phyloP scores from a whole-genome alignment of 2,888 invertebrate genomes.

The Drosophila paucipuncta region DNA sequence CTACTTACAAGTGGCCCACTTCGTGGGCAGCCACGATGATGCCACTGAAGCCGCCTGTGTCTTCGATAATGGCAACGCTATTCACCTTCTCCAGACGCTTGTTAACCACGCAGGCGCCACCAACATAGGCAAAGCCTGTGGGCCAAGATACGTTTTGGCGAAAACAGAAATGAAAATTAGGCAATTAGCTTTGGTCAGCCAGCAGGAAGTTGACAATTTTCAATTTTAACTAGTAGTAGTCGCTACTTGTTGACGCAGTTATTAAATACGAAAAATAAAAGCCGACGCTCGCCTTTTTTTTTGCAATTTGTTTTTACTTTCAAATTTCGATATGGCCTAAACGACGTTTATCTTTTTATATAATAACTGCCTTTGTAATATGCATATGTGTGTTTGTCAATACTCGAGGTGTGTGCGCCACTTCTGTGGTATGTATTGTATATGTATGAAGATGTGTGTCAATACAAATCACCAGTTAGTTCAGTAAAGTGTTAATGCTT shows the following conservation, averaged over 20 bases:
- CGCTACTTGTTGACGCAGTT: slow-evolving; percentile 55
- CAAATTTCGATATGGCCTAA: slow-evolving; percentile 54
- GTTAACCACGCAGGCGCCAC: slow-evolving; percentile 98
- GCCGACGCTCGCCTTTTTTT: slow-evolving; percentile 21
- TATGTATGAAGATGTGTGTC: slow-evolving; percentile 26
- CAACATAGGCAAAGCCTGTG: slow-evolving; percentile 97
- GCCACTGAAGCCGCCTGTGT: slow-evolving; percentile 97
- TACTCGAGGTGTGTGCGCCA: slow-evolving; percentile 11
- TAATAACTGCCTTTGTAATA: slow-evolving; percentile 55
- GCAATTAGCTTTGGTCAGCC: slow-evolving; percentile 58
- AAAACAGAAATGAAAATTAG: slow-evolving; percentile 54
- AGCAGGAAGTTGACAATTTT: slow-evolving; percentile 78
- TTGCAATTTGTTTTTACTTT: slow-evolving; percentile 61
- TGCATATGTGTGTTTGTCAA: slow-evolving; percentile 28
- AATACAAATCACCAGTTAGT: slow-evolving; percentile 10
- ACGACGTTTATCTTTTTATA: slow-evolving; percentile 54
- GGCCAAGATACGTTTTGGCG: slow-evolving; percentile 37
- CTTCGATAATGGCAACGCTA: slow-evolving; percentile 98
- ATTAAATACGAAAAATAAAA: slow-evolving; percentile 49
- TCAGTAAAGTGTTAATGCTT: slow-evolving; percentile 11
- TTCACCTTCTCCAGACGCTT: slow-evolving; percentile 97
- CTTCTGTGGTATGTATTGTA: slow-evolving; percentile 3
- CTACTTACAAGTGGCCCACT: slow-evolving; percentile 97
- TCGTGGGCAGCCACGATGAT: slow-evolving; percentile 98
- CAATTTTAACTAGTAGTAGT: slow-evolving; percentile 27